Evolutionary conservation across 2,797 vertebrate genomes (phyloP).

Genomic region (Naso thynnoides): DNA sequence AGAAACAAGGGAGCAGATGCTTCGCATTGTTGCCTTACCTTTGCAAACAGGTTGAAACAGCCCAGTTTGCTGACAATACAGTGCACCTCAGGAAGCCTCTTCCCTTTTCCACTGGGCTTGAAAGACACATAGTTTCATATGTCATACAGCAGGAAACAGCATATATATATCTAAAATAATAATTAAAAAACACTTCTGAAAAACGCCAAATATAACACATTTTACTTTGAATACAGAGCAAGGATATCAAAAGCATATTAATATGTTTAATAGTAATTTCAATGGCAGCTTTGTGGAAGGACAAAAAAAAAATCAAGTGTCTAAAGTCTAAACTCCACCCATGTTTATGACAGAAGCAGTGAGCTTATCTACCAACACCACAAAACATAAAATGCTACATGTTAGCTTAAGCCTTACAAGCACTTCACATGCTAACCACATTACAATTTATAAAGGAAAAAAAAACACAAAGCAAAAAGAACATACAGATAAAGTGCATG

Average conservation of each 20-base stretch:
- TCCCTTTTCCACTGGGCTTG: slow-evolving; percentile 96
- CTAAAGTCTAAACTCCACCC: slow-evolving; percentile 22
- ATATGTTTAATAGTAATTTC: background rate
- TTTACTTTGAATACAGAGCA: background rate
- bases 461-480: background rate
- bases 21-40: slow-evolving; percentile 85
- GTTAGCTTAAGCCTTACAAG: background rate
- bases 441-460: background rate
- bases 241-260: background rate
- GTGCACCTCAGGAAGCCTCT: slow-evolving; percentile 95
- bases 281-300: background rate
- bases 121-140: slow-evolving; percentile 63
- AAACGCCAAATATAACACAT: background rate
- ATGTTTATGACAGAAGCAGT: slow-evolving; percentile 15
- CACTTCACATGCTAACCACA: background rate
- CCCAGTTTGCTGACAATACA: slow-evolving; percentile 97
- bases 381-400: background rate
- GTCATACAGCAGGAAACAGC: slow-evolving; percentile 30
- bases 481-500: background rate
- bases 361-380: slow-evolving; percentile 1
- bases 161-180: background rate
- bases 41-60: slow-evolving; percentile 98
- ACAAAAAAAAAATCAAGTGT: background rate
- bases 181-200: background rate
- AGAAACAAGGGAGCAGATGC: slow-evolving; percentile 4